Percentiles rank a stretch among this genome's conserved stretches.
Conservation (phyloP, 2,888 invertebrate species). For the Malthinus flaveolus region DNA sequence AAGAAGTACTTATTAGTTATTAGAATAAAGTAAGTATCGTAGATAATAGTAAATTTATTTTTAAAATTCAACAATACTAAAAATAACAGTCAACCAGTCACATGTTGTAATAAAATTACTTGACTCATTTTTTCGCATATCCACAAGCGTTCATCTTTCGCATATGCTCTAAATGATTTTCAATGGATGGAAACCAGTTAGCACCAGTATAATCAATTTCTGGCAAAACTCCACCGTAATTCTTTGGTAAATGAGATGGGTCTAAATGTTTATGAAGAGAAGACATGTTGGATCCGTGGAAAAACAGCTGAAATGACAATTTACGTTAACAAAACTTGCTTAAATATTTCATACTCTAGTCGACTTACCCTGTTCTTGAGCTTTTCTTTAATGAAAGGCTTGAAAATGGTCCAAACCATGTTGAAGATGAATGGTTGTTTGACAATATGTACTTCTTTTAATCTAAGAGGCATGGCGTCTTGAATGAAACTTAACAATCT, state of each 20-base stretch:
- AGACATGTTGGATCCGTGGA: constrained; percentile 81
- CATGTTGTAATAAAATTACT: no score
- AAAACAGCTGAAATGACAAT: constrained; percentile 66
- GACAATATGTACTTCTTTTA: constrained; percentile 85
- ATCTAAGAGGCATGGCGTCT: constrained; percentile 81
- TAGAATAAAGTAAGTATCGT: no score
- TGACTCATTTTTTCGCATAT: constrained; percentile 56
- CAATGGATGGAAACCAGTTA: constrained; percentile 76
- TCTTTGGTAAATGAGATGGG: constrained; percentile 69
- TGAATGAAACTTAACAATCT: constrained; percentile 80
- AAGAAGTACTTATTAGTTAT: no score
- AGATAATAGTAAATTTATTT: no score
- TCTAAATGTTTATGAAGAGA: constrained; percentile 74
- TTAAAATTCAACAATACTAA: no score
- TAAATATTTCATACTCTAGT: background rate
- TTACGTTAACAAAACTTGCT: background rate
- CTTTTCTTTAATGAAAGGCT: constrained; percentile 80
- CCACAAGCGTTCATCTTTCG: constrained; percentile 72
- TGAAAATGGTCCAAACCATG: constrained; percentile 83
- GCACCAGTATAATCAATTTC: constrained; percentile 76
- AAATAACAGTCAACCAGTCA: no score
- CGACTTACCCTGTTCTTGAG: constrained; percentile 73
- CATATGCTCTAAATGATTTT: constrained; percentile 66
- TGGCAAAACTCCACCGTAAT: constrained; percentile 76
- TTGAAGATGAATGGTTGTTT: constrained; percentile 85